phyloP scores from a whole-genome alignment of 2,797 vertebrate genomes.

The Petrocephalus sullivani region DNA sequence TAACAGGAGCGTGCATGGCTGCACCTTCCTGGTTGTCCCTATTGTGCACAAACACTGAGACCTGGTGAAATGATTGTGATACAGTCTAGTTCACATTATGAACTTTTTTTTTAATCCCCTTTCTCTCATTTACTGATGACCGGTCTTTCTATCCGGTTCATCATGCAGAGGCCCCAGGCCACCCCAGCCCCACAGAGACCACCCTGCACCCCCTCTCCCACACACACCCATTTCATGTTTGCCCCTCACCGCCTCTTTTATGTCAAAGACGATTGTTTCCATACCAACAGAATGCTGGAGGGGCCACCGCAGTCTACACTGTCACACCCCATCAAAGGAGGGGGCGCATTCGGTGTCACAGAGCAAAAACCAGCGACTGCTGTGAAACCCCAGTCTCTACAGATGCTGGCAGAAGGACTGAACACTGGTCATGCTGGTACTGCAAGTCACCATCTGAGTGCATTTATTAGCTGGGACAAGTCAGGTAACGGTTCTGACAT shows the following conservation, averaged over 20 bases:
- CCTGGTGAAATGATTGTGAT: not conserved
- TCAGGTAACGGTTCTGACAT: not conserved
- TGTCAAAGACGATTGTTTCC: conserved; percentile 75
- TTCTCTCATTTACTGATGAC: conserved; percentile 39
- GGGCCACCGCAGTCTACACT: conserved; percentile 52
- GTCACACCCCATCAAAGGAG: conserved; percentile 66
- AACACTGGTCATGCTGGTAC: not conserved
- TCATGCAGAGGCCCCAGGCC: conserved; percentile 59
- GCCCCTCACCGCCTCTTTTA: conserved; percentile 56
- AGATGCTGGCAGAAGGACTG: conserved; percentile 15
- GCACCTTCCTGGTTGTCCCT: not conserved
- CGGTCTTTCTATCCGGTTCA: conserved; percentile 57
- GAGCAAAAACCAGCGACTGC: not conserved
- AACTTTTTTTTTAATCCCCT: not conserved
- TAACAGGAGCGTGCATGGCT: not conserved
- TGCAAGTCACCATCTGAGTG: not conserved
- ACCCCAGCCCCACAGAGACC: conserved; percentile 30
- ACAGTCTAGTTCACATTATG: not conserved
- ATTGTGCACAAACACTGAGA: not conserved
- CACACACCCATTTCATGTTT: not conserved
- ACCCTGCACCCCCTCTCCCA: conserved; percentile 24
- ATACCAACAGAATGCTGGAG: conserved; percentile 65
- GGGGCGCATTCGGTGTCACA: conserved; percentile 22
- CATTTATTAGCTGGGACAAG: not conserved
- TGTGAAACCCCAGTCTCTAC: not conserved